Evolutionary conservation across 2,888 invertebrate species (phyloP).

Genomic region (Tipula vernalis): DNA sequence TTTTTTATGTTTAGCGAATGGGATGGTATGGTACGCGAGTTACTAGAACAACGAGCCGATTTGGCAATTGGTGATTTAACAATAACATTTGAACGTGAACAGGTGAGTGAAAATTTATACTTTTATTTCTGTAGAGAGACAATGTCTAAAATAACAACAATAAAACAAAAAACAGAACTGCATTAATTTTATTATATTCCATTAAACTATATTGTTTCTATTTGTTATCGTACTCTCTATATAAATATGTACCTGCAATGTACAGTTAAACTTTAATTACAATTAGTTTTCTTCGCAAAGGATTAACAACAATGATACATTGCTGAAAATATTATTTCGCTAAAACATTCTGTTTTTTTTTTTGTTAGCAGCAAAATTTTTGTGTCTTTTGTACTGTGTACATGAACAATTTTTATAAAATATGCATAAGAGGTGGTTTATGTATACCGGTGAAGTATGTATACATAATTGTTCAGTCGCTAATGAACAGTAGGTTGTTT

Average conservation of each 20-base stretch:
- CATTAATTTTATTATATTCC: background rate
- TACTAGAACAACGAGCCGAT: conserved; percentile 83
- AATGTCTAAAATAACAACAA: background rate
- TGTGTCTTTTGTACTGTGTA: background rate
- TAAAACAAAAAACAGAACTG: background rate
- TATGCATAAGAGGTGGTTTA: background rate
- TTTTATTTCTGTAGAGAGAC: background rate
- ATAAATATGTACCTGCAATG: background rate
- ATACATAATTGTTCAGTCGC: background rate
- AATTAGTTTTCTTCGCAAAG: background rate
- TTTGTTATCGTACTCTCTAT: background rate
- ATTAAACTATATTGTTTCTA: background rate
- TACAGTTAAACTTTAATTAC: background rate
- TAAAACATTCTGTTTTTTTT: background rate
- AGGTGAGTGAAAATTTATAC: conserved; percentile 29
- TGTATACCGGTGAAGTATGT: background rate
- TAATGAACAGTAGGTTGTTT: background rate
- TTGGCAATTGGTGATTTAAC: conserved; percentile 95
- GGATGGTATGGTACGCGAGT: conserved; percentile 84
- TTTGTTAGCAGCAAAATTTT: background rate
- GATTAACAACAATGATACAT: background rate
- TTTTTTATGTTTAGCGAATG: conserved; percentile 50
- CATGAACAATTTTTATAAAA: background rate
- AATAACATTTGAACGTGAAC: conserved; percentile 90
- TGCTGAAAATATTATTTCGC: background rate